Percentiles rank a stretch among this genome's conserved stretches.
Conservation (phyloP, 1,140 invertebrate species). For the Drosophila melanica region DNA sequence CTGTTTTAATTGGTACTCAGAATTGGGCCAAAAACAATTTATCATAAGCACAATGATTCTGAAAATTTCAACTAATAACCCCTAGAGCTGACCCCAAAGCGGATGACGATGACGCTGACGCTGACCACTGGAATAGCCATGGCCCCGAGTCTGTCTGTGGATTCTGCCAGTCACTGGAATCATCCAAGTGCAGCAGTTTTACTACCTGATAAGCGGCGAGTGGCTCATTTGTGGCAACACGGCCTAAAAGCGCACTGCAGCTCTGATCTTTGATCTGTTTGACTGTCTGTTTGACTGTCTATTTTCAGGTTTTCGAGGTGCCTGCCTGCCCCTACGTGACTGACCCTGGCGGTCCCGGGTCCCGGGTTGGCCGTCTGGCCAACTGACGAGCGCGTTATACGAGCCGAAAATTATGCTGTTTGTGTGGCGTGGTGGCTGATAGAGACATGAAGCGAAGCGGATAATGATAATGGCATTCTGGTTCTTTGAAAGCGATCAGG, state of each 20-base stretch:
- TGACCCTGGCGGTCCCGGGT: conserved; percentile 43
- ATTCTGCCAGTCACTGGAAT: conserved; percentile 37
- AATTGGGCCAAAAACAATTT: conserved; percentile 66
- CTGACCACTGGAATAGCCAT: conserved; percentile 27
- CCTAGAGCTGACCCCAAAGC: conserved; percentile 19
- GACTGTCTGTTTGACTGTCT: conserved; percentile 4
- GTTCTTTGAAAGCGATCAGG: conserved; percentile 74
- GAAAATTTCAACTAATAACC: conserved; percentile 70
- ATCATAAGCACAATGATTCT: conserved; percentile 68
- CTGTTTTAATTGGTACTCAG: conserved; percentile 70
- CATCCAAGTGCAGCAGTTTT: conserved; percentile 75
- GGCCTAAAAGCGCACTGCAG: conserved; percentile 40
- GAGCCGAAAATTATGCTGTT: conserved; percentile 71
- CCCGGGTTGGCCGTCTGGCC: conserved; percentile 5
- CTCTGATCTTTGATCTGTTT: conserved; percentile 69
- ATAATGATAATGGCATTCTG: conserved; percentile 77
- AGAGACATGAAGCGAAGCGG: conserved; percentile 77
- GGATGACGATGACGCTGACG: conserved; percentile 16
- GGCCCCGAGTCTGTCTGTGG: not conserved
- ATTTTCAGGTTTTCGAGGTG: conserved; percentile 43
- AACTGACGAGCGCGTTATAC: conserved; percentile 54
- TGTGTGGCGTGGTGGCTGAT: conserved; percentile 59
- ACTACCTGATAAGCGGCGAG: conserved; percentile 70
- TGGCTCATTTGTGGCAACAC: conserved; percentile 20
- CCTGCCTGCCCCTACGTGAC: conserved; percentile 54